Evolutionary conservation across 1,140 invertebrate species (phyloP).

Genomic region (Solenopsis fugax): DNA sequence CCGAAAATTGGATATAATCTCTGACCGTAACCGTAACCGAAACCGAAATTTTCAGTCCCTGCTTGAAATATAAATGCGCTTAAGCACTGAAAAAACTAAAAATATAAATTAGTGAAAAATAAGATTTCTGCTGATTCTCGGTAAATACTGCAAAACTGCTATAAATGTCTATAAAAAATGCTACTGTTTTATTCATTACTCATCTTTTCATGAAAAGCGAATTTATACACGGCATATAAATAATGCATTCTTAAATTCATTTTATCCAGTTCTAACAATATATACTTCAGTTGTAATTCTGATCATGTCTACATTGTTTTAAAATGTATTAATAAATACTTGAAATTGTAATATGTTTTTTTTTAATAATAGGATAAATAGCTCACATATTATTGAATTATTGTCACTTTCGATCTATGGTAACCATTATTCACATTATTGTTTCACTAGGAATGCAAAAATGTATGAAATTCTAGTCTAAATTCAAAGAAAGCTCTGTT

Average conservation of each 20-base stretch:
- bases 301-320: not conserved
- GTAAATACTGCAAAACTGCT: not conserved
- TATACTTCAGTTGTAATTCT: too few relatives aligned
- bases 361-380: not conserved
- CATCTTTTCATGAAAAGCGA: not conserved
- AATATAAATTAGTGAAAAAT: not conserved
- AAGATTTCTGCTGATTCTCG: not conserved
- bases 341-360: not conserved
- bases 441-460: slow-evolving; percentile 22
- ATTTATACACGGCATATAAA: not conserved
- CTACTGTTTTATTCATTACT: not conserved
- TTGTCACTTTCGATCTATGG: not conserved
- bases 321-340: not conserved
- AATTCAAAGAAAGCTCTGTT: slow-evolving; percentile 76
- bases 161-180: not conserved
- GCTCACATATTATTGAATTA: not conserved
- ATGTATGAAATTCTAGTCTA: slow-evolving; percentile 57
- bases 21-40: too few relatives aligned
- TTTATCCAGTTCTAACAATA: not conserved
- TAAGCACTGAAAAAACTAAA: too few relatives aligned
- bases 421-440: not conserved
- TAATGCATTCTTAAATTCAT: not conserved
- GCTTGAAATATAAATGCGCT: not conserved
- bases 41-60: too few relatives aligned
- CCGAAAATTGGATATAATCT: too few relatives aligned